A percentile compares a stretch with the other conserved stretches of the same genome.
phyloP scores from a whole-genome alignment of 2,797 vertebrate species.

The Notamacropus eugenii region DNA sequence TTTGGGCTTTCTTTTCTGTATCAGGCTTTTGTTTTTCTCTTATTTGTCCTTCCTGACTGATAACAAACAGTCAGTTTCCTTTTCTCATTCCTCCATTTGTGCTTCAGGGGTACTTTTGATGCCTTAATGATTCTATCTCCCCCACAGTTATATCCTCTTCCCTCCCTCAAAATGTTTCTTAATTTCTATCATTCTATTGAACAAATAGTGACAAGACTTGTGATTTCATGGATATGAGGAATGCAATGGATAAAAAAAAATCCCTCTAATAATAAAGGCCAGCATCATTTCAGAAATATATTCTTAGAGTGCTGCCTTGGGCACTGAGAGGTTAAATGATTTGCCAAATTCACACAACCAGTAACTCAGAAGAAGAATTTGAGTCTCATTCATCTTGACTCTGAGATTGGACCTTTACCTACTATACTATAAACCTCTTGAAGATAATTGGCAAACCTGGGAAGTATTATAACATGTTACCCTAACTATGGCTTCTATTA shows the following conservation, averaged over 20 bases:
- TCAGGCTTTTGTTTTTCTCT: background rate
- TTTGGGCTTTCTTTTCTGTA: background rate
- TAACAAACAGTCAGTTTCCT: background rate
- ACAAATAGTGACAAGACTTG: background rate
- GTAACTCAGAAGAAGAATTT: background rate
- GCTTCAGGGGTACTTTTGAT: background rate
- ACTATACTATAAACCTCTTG: background rate
- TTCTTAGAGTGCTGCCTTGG: background rate
- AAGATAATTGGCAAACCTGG: background rate
- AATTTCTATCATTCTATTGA: background rate
- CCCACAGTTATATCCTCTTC: background rate
- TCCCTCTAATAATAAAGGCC: background rate
- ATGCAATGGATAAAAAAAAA: background rate
- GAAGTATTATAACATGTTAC: background rate
- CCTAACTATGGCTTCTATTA: constrained; percentile 4
- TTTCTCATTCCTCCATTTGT: background rate
- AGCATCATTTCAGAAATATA: background rate
- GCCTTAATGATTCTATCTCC: background rate
- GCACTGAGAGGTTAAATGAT: background rate
- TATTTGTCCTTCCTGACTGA: constrained; percentile 16
- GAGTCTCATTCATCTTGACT: background rate
- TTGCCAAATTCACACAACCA: background rate
- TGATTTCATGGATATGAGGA: background rate
- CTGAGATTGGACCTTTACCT: background rate
- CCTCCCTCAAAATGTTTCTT: background rate